These are phyloP conservation scores for Sisor rabdophorus DNA, from an alignment of 2,113 vertebrate genomes.

Conservation along the genomic window DNA sequence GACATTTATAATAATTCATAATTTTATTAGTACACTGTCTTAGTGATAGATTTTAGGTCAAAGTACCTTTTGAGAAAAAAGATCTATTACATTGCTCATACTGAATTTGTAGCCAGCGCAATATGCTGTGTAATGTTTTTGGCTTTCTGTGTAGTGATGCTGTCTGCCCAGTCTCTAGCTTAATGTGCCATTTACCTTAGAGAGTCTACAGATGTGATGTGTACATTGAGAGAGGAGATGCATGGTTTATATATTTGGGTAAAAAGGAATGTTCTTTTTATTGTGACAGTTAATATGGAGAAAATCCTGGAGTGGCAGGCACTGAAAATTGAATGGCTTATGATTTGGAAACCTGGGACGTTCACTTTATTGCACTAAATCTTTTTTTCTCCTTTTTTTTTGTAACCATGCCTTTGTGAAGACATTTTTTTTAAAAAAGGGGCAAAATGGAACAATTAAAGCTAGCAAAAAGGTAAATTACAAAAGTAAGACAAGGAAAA, in stretches of 20 bases:
- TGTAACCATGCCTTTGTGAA: conserved; percentile 89
- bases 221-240: conserved; percentile 69
- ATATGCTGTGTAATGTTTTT: conserved; percentile 73
- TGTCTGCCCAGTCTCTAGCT: conserved; percentile 69
- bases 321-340: conserved; percentile 67
- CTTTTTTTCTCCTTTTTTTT: conserved; percentile 68
- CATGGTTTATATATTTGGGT: conserved; percentile 62
- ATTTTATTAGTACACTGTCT: conserved; percentile 72
- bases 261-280: conserved; percentile 48
- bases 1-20: conserved; percentile 50
- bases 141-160: conserved; percentile 72
- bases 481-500: conserved; percentile 79
- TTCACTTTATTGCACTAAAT: conserved; percentile 96
- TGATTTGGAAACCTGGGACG: conserved; percentile 83
- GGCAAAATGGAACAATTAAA: conserved; percentile 89
- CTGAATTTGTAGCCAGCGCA: conserved; percentile 64
- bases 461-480: conserved; percentile 82
- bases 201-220: conserved; percentile 67
- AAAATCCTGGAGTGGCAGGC: conserved; percentile 66
- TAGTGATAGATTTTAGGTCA: conserved; percentile 69
- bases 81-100: conserved; percentile 48
- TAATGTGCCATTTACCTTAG: conserved; percentile 64
- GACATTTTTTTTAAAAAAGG: conserved; percentile 73
- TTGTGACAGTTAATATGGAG: conserved; percentile 66
- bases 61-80: conserved; percentile 65